Conservation (phyloP, 2,888 invertebrate genomes). For the Biston betularia region DNA sequence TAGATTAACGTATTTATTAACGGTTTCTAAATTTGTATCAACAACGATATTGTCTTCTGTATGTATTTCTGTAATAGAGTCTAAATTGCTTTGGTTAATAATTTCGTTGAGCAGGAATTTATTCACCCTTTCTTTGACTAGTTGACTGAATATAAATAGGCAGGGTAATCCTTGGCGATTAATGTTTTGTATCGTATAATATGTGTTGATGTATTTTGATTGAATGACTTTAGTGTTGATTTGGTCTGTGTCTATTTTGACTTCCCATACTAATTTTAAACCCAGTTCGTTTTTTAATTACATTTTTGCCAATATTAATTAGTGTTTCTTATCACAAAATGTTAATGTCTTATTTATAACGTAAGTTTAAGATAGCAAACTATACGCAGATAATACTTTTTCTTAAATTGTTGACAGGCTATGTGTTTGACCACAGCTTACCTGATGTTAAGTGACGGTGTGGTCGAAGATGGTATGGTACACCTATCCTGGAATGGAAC, state of each 20-base stretch:
- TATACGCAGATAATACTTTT: no score
- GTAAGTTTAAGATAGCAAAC: no score
- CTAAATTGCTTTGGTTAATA: constrained; percentile 4
- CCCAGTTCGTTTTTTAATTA: neutral
- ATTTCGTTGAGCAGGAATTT: constrained; percentile 55
- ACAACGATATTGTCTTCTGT: constrained; percentile 35
- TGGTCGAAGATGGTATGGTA: no score
- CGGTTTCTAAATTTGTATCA: neutral
- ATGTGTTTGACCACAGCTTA: no score
- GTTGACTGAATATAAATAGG: constrained; percentile 81
- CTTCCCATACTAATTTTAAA: neutral
- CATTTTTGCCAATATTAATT: neutral
- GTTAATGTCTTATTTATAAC: no score
- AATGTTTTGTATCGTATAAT: constrained; percentile 58
- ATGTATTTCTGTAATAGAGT: constrained; percentile 3
- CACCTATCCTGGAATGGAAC: no score
- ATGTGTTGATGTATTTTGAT: constrained; percentile 44
- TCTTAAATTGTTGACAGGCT: no score
- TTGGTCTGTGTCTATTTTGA: constrained; percentile 3
- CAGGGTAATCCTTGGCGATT: constrained; percentile 76
- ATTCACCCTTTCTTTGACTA: constrained; percentile 80
- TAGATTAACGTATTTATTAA: neutral
- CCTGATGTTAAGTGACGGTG: no score
- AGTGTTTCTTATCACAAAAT: no score
- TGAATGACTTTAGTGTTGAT: constrained; percentile 26